Percentiles rank a stretch among this genome's conserved stretches.
phyloP scores from a whole-genome alignment of 2,888 invertebrate genomes.

The Hydrotaea cyrtoneurina region DNA sequence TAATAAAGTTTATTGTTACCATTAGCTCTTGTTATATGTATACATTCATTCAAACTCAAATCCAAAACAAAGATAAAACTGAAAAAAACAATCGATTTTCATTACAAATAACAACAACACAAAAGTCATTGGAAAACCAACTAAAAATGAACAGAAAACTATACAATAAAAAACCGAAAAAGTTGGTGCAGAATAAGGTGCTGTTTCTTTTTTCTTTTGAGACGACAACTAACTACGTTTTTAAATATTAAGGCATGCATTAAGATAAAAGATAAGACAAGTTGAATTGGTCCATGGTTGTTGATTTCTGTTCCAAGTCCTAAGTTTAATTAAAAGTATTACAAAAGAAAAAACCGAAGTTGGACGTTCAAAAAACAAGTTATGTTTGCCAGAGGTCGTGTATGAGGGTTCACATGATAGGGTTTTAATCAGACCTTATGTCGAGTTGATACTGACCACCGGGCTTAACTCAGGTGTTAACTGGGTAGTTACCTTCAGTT shows the following conservation, averaged over 20 bases:
- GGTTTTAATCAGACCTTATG: too few species aligned
- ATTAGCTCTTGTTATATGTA: slow-evolving; percentile 18
- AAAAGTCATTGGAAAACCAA: slow-evolving; percentile 24
- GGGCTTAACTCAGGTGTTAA: too few species aligned
- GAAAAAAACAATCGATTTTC: slow-evolving; percentile 32
- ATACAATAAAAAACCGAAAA: not conserved
- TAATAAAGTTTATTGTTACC: slow-evolving; percentile 54
- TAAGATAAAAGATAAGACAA: not conserved
- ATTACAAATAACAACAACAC: not conserved
- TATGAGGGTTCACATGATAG: too few species aligned
- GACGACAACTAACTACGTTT: not conserved
- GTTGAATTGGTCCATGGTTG: too few species aligned
- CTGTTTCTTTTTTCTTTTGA: too few species aligned
- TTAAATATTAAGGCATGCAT: slow-evolving; percentile 14
- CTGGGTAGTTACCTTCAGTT: too few species aligned
- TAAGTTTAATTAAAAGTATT: too few species aligned
- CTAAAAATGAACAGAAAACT: not conserved
- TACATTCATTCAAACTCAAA: slow-evolving; percentile 51
- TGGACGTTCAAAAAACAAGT: too few species aligned
- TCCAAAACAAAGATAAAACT: not conserved
- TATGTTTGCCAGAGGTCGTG: too few species aligned
- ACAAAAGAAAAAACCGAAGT: too few species aligned
- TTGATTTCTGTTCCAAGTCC: too few species aligned
- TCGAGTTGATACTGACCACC: too few species aligned
- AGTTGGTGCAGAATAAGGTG: slow-evolving; percentile 54